These are phyloP conservation scores for Anguilla megastoma DNA, from an alignment of 2,797 vertebrate genomes.

Conservation along the genomic window DNA sequence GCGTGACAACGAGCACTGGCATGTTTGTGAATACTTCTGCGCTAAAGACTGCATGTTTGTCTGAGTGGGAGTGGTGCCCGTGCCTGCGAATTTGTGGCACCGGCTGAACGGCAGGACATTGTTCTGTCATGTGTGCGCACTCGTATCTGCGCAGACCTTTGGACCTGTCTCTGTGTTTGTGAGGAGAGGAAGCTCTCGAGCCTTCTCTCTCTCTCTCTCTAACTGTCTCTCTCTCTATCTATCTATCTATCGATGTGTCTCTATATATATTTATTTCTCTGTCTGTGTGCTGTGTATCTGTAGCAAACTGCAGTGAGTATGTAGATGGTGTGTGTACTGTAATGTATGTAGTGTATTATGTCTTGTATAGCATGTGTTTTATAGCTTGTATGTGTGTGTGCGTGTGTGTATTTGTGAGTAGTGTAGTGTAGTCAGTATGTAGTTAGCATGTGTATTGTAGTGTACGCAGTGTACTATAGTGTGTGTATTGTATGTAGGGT, in stretches of 20 bases:
- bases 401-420: neutral
- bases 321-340: neutral
- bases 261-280: conserved; percentile 11
- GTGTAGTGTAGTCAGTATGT: neutral
- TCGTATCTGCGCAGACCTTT: conserved; percentile 8
- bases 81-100: neutral
- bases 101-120: neutral
- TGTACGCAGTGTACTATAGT: neutral
- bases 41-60: neutral
- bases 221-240: neutral
- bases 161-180: neutral
- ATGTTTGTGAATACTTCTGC: neutral
- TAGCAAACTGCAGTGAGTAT: neutral
- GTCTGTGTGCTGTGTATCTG: conserved; percentile 15
- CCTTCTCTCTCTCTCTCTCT: conserved; percentile 3
- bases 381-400: neutral
- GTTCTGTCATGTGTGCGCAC: neutral
- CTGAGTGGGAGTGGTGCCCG: neutral
- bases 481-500: neutral
- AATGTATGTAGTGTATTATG: neutral
- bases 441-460: neutral
- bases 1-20: neutral
- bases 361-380: neutral
- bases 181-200: neutral
- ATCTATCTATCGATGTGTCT: neutral